Base-by-base conservation (phyloP, 2,797 vertebrate genomes). In the Loris lydekkerianus region DNA sequence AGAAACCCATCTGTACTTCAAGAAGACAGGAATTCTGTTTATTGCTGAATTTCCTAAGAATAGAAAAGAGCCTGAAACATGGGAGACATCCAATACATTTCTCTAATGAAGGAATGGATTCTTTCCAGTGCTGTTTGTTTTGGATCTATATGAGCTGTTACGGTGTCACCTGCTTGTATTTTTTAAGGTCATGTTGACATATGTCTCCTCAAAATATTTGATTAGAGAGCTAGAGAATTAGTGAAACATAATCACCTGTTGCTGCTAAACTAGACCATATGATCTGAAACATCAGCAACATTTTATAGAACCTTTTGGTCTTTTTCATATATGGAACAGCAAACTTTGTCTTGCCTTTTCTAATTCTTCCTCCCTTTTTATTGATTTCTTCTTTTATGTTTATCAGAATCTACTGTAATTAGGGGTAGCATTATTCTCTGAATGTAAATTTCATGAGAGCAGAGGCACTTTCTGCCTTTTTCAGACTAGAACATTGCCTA, bases 141-240 rank as follows among this genome's bases (percentile, higher is more conserved):
- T 53, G 20, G 13, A 34, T 67, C 56, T 58, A 2, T 72, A 65
- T 46, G 25, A 34, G 46, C 43, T 89, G 27, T 73, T 91, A 37
- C 40, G n/a, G 9, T 78, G 0, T 83, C 65, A 89, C 49, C 1
- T 93, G 21, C 25, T n/a, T 17, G 78, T 80, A 21, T 73, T 89
- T 96, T 88, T 91, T 61, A 93, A 21, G 34, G 56, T 70, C 34
- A 81, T 61, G 31, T 70, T 77, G 73, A 73, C 18, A 20, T 76
- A 53, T 83, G 9, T 86, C 60, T 84, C 65, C 63, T 78, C 31
- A 89, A 8, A 88, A 84, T 88, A 15, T 81, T 65, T 89, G 43
- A 76, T 80, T 86, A 84, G 65, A 76, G 31, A 91, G 34, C 80
- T 89, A 84, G 58, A 76, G 23, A 89, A 37, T 46, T 86, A 86